A percentile compares a stretch with the other conserved stretches of the same genome.
phyloP scores from a whole-genome alignment of 2,113 vertebrate species.

The Xyliphius kryptos region DNA sequence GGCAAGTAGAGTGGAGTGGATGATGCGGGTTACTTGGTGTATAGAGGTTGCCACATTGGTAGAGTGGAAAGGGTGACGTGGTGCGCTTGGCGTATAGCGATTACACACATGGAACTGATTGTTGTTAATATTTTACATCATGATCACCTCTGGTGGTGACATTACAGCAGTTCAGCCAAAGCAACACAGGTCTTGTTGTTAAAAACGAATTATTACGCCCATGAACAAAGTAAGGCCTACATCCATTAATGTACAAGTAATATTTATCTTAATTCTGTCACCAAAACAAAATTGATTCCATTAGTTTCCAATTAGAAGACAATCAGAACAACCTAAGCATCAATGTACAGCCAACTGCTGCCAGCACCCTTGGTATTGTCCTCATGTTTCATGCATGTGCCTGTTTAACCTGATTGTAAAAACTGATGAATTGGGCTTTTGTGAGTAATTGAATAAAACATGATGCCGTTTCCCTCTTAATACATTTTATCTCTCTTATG shows the following conservation, averaged over 20 bases:
- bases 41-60: no score
- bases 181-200: no score
- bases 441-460: conserved; percentile 71
- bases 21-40: no score
- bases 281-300: conserved; percentile 29
- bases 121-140: no score
- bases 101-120: no score
- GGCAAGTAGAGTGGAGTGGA: no score
- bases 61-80: no score
- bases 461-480: conserved; percentile 65
- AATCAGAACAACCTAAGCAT: conserved; percentile 13
- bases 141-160: no score
- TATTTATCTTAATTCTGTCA: conserved; percentile 40
- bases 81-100: no score
- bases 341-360: conserved; percentile 30
- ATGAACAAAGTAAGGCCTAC: background rate
- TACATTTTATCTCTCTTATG: conserved; percentile 64
- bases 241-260: conserved; percentile 19
- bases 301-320: conserved; percentile 35
- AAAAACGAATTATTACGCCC: conserved; percentile 13
- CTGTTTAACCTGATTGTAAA: conserved; percentile 71
- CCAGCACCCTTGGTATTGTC: conserved; percentile 52
- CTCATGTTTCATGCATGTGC: conserved; percentile 67
- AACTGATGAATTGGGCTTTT: conserved; percentile 70
- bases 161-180: no score